Evolutionary conservation across 2,797 vertebrate genomes (phyloP), one percentile per base, ranked within the genome.

Genomic region (Pseudotriccus pelzelni): DNA sequence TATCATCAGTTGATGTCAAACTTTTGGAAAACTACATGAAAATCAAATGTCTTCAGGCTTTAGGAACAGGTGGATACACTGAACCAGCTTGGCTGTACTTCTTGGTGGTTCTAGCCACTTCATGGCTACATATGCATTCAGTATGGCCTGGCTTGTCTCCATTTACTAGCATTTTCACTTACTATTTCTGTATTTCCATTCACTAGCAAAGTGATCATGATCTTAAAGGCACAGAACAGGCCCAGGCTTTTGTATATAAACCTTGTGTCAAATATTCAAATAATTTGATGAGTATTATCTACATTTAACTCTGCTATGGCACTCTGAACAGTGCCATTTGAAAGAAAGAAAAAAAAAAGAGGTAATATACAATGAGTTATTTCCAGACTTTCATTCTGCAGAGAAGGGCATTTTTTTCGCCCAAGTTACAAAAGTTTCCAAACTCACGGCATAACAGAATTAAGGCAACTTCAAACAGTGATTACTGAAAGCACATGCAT

Each of bases 361-460:
- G 6, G 20, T 53, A 80, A 53, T 28, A 60, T 4, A 17, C 2
- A 62, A 75, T 34, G 11, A 69, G 11, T 72, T 67, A 84, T 86
- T 96, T 96, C 94, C 96, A 97, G 97, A 96, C 96, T 96, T 94
- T 78, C 94, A 70, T 91, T 94, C 95, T 95, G 94, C 67, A 68
- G 59, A 75, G 34, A 84, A 83, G 62, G 16, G 23, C 3, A 12
- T 5, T 1, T 73, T 90, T 59, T 55, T 9, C 2, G 15, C 44
- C 27, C 14, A 21, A 50, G 90, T 94, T 93, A 93, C 12, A 70
- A 24, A 72, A 73, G 39, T 32, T 92, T 76, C 37, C 30, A 3
- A 89, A 27, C 34, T 78, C 37, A 63, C 32, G 41, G 76, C 53
- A 44, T 14, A 64, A 62, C 46, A n/a, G 34, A 78, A 78, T 88